Conservation (phyloP, 2,888 invertebrate genomes). For the Lottia scabra region DNA sequence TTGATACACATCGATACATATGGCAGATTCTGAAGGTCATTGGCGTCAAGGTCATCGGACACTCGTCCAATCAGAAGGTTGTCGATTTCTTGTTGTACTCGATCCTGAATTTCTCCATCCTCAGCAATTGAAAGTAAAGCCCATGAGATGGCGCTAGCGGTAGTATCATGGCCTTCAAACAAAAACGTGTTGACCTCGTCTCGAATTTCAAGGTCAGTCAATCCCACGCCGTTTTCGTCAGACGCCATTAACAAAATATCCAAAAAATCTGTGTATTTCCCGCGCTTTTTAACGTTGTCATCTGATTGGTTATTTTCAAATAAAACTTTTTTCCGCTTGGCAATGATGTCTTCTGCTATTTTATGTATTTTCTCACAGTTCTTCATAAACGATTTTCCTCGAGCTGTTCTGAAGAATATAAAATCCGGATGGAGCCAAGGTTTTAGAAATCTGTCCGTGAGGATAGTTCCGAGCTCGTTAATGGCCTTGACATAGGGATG, state of each 20-base stretch:
- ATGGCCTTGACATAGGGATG: conserved; percentile 53
- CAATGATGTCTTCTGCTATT: conserved; percentile 58
- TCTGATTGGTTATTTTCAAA: neutral
- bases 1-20: conserved; percentile 61
- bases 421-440: conserved; percentile 47
- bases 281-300: neutral
- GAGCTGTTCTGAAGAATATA: conserved; percentile 39
- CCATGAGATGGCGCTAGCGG: conserved; percentile 59
- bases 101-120: conserved; percentile 47
- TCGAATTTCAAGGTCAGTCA: neutral
- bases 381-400: conserved; percentile 48
- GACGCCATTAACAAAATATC: neutral
- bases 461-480: conserved; percentile 36
- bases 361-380: conserved; percentile 57
- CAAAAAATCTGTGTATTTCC: conserved; percentile 4
- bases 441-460: conserved; percentile 40
- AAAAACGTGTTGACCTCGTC: conserved; percentile 18
- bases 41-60: conserved; percentile 46
- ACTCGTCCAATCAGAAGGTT: conserved; percentile 39
- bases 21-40: conserved; percentile 50
- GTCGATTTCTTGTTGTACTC: conserved; percentile 50
- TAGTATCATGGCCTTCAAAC: conserved; percentile 61
- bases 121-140: conserved; percentile 51
- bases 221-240: neutral
- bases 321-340: conserved; percentile 44